Evolutionary conservation across 23 tunicate species (phyloP).

Genomic region (Botrylloides violaceus): DNA sequence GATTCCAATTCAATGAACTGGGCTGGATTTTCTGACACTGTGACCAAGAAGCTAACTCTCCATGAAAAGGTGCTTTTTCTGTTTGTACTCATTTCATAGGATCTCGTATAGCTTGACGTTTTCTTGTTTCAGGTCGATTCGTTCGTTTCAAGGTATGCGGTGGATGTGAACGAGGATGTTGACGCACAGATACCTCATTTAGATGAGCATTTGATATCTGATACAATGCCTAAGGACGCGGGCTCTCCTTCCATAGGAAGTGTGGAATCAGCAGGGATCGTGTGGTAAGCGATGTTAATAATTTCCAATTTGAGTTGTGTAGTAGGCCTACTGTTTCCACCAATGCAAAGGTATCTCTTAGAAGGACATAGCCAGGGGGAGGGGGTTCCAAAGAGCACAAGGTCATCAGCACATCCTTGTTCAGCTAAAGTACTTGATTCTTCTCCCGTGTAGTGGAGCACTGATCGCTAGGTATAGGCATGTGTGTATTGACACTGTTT

Average conservation of each 20-base stretch:
- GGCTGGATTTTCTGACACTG: constrained; percentile 15
- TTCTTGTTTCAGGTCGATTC: constrained; percentile 9
- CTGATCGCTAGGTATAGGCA: too few relatives aligned
- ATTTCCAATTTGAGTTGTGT: too few relatives aligned
- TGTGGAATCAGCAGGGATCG: background rate
- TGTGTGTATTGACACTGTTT: too few relatives aligned
- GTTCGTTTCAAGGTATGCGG: background rate
- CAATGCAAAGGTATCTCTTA: too few relatives aligned
- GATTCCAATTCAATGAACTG: background rate
- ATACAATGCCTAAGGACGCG: background rate
- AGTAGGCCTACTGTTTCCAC: too few relatives aligned
- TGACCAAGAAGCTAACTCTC: constrained; percentile 4
- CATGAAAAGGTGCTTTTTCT: constrained; percentile 10
- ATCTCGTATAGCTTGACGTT: too few relatives aligned
- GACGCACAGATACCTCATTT: background rate
- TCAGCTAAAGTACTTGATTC: too few relatives aligned
- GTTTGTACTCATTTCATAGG: too few relatives aligned
- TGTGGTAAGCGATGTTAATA: constrained; percentile 7
- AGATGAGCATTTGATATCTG: constrained; percentile 4
- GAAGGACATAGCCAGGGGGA: too few relatives aligned
- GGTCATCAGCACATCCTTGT: too few relatives aligned
- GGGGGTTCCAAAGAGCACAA: too few relatives aligned
- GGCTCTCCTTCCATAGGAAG: constrained; percentile 4
- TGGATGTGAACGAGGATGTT: background rate
- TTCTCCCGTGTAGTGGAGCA: too few relatives aligned